These are phyloP conservation scores for Dromas ardeola DNA, from an alignment of 2,113 vertebrate genomes.

Conservation along the genomic window DNA sequence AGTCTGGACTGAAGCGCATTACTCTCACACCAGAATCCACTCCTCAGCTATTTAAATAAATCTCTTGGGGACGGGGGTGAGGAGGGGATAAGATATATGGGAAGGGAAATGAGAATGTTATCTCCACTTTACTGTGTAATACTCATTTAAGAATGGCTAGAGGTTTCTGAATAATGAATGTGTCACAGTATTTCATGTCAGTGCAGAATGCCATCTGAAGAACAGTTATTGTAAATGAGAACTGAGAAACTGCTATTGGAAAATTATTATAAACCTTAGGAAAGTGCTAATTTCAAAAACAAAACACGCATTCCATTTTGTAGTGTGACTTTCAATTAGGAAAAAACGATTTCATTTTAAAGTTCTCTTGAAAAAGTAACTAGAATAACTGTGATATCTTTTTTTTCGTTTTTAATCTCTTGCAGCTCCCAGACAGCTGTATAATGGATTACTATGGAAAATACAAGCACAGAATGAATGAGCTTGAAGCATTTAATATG, in stretches of 20 bases:
- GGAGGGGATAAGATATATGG: not conserved
- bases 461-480: conserved; percentile 82
- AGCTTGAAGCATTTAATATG: conserved; percentile 95
- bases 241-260: not conserved
- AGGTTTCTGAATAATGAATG: not conserved
- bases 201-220: not conserved
- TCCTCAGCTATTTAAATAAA: not conserved
- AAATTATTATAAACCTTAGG: not conserved
- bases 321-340: not conserved
- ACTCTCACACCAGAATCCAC: not conserved
- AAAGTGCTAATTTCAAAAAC: conserved; percentile 35
- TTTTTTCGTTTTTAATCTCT: conserved; percentile 46
- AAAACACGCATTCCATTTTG: not conserved
- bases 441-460: conserved; percentile 87
- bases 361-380: conserved; percentile 1
- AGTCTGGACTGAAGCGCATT: not conserved
- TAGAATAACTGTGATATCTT: not conserved
- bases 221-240: not conserved
- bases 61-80: not conserved
- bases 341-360: not conserved
- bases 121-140: not conserved
- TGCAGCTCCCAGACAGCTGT: conserved; percentile 79
- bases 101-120: conserved; percentile 6
- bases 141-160: not conserved
- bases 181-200: not conserved